These are phyloP conservation scores for Anser brachyrhynchus DNA, from an alignment of 2,113 vertebrate species.

Conservation along the genomic window DNA sequence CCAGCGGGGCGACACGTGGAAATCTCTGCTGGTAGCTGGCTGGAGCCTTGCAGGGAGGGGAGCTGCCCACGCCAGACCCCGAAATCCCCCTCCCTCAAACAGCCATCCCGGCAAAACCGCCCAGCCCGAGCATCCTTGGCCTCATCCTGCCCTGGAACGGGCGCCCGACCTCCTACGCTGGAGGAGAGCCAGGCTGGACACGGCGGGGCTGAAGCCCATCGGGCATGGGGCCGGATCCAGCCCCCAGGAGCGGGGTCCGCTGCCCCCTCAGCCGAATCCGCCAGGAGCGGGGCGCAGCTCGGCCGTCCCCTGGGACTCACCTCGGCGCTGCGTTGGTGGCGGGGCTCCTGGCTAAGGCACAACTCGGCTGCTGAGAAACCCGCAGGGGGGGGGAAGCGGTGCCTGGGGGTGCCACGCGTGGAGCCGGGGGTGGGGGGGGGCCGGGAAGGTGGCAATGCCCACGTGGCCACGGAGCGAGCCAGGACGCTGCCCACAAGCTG, in stretches of 20 bases:
- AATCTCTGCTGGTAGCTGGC: background rate
- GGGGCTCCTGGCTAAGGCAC: slow-evolving; percentile 34
- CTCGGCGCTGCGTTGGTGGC: rapidly evolving
- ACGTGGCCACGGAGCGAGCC: rapidly evolving
- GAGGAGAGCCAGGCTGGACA: rapidly evolving
- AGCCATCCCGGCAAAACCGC: background rate
- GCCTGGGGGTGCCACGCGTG: background rate
- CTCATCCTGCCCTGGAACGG: background rate
- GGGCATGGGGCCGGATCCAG: background rate
- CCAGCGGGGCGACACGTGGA: background rate
- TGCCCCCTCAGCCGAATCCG: background rate
- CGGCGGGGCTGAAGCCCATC: background rate
- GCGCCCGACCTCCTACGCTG: background rate
- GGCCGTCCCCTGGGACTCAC: background rate
- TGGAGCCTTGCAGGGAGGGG: background rate
- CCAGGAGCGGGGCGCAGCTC: background rate
- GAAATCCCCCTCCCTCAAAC: background rate
- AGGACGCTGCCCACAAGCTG: background rate
- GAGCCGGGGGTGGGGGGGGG: background rate
- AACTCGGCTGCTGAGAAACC: background rate
- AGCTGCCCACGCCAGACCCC: background rate
- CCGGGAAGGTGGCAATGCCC: background rate
- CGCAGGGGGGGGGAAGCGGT: background rate
- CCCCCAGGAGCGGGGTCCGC: background rate
- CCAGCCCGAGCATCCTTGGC: background rate